phyloP scores from a whole-genome alignment of 2,113 vertebrate species.

The Eurystomus gularis region DNA sequence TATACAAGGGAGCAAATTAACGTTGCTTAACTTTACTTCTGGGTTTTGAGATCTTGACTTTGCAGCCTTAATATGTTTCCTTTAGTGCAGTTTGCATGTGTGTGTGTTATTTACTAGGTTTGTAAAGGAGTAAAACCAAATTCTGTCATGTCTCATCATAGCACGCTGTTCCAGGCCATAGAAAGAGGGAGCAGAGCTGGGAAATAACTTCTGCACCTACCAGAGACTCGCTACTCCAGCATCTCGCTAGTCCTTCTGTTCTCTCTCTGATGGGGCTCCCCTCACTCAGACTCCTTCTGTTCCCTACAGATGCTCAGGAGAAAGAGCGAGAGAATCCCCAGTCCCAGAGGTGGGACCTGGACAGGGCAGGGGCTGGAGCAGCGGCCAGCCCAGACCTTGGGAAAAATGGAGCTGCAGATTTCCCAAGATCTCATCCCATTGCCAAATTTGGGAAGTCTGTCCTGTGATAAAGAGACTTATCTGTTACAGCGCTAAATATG shows the following conservation, averaged over 20 bases:
- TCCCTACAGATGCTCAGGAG: not conserved
- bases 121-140: not conserved
- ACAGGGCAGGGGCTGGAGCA: not conserved
- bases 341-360: not conserved
- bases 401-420: not conserved
- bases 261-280: not conserved
- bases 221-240: not conserved
- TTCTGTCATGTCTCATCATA: not conserved
- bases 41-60: not conserved
- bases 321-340: not conserved
- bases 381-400: not conserved
- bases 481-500: not conserved
- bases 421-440: not conserved
- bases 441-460: not conserved
- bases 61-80: not conserved
- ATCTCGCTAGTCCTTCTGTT: not conserved
- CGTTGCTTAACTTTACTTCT: not conserved
- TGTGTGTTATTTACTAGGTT: not conserved
- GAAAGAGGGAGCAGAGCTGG: not conserved
- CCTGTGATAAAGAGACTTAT: not conserved
- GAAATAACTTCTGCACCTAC: not conserved
- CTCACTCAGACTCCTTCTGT: not conserved
- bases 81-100: not conserved
- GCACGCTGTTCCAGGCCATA: not conserved
- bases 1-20: constrained; percentile 37